Evolutionary conservation across 1,140 invertebrate species (phyloP).

Genomic region (Bombus turneri): DNA sequence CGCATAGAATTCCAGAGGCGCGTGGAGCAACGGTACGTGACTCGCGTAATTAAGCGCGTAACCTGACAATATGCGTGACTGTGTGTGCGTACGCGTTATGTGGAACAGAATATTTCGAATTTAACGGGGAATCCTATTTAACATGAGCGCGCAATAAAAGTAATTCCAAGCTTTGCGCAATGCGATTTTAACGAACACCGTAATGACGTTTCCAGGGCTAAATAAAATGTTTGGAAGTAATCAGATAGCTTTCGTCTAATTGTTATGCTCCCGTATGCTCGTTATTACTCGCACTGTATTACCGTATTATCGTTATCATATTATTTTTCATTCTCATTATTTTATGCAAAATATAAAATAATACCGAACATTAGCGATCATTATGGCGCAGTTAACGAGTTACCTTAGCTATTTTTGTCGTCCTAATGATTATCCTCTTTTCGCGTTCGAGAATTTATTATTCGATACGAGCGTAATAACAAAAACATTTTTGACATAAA

Average conservation of each 20-base stretch:
- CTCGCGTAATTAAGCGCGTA: conserved; percentile 30
- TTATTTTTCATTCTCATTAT: conserved; percentile 7
- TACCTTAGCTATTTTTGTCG: neutral
- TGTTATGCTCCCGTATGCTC: neutral
- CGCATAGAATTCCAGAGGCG: conserved; percentile 24
- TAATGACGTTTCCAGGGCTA: neutral
- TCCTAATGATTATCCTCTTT: neutral
- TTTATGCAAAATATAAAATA: conserved; percentile 1
- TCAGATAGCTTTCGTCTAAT: neutral
- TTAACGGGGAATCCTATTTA: conserved; percentile 14
- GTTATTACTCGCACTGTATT: neutral
- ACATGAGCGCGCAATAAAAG: conserved; percentile 7
- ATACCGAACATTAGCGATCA: neutral
- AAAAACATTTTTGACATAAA: neutral
- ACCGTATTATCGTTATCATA: conserved; percentile 9
- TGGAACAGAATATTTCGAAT: conserved; percentile 20
- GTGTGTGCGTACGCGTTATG: neutral
- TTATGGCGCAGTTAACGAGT: neutral
- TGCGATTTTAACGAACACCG: neutral
- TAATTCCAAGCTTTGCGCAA: conserved; percentile 16
- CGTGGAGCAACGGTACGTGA: conserved; percentile 28
- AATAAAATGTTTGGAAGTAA: conserved; percentile 11
- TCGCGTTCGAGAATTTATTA: neutral
- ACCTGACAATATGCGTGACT: neutral
- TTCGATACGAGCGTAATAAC: too few relatives aligned